These are phyloP conservation scores for Probaryconus sp. DNA, from an alignment of 1,140 invertebrate species.

Conservation along the genomic window DNA sequence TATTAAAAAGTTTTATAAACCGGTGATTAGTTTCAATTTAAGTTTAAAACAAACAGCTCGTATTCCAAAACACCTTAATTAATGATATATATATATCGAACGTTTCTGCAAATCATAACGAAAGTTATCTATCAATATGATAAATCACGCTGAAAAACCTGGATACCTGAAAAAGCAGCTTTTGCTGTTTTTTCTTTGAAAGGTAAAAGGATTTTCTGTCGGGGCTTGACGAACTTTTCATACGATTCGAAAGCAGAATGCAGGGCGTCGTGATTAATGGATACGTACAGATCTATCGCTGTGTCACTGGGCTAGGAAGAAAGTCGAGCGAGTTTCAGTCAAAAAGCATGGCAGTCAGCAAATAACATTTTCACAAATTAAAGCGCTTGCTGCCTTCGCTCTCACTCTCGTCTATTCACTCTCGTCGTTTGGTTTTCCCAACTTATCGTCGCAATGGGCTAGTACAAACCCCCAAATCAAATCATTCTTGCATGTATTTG, in stretches of 20 bases:
- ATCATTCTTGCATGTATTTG: too few relatives aligned
- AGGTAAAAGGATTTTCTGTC: conserved; percentile 48
- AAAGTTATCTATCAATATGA: conserved; percentile 17
- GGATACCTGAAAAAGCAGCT: conserved; percentile 23
- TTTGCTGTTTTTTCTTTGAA: conserved; percentile 36
- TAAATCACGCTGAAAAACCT: conserved; percentile 14
- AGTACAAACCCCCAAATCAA: too few relatives aligned
- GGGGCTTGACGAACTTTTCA: conserved; percentile 50
- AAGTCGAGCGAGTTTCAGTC: conserved; percentile 23
- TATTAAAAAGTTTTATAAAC: too few relatives aligned
- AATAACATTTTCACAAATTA: conserved; percentile 25
- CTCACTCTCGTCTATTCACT: too few relatives aligned
- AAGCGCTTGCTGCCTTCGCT: not conserved
- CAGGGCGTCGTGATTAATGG: conserved; percentile 51
- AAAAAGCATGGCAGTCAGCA: not conserved
- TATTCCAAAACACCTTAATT: too few relatives aligned
- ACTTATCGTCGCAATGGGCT: too few relatives aligned
- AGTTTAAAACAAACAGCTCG: too few relatives aligned
- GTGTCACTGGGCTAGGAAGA: conserved; percentile 31
- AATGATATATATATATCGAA: not conserved
- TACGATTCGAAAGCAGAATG: conserved; percentile 42
- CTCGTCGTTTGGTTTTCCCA: too few relatives aligned
- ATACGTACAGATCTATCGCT: conserved; percentile 33
- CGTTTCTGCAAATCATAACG: not conserved
- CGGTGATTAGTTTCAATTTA: too few relatives aligned